Base-by-base conservation (phyloP, 2,888 invertebrate species). In the Noctua comes region DNA sequence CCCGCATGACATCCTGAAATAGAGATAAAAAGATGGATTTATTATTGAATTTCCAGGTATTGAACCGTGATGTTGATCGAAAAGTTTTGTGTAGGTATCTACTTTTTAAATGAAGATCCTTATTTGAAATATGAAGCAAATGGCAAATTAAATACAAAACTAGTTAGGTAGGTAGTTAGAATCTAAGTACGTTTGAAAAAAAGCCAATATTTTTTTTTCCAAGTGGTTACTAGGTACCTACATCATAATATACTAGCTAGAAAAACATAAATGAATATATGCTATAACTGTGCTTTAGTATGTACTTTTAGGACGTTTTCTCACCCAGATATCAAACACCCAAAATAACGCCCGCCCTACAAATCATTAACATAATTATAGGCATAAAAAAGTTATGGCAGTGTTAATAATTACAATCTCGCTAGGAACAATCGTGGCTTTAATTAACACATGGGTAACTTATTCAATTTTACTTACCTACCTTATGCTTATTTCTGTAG, bases 1-100 rank as follows among this genome's bases (percentile, higher is more conserved):
- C 88, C 97, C 95, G 91, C 97, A 97, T 82, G 97, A 94, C 97
- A 97, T 97, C 73, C 93, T 95, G 85, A 0, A 48, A 65, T 36
- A 74, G 27, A 66, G 16, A 31, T 21, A 31, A 11, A 36, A 77
- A 31, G 5, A 2, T 57, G 5, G 40, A 31, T 11, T 43, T 36
- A 40, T 66, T 40, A n/a, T 21, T 16, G 8, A 48, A 64, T 18
- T 64, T 18, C 11, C 18, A 24, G 8, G 21, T 7, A 8, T 8
- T 1, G 36, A 31, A 54, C 0, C 27, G 8, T 10, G 27, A 59
- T 18, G 10, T 73, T n/a, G 10, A 24, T 43, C 13, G 7, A 46
- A 73, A n/a, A 13, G 5, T 73, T 51, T 8, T n/a, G 10, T 27
- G 27, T 46, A 40, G 40, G 27, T 71, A n/a, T n/a, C n/a, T n/a